phyloP scores from a whole-genome alignment of 2,888 invertebrate genomes.

The Papilio elwesi region DNA sequence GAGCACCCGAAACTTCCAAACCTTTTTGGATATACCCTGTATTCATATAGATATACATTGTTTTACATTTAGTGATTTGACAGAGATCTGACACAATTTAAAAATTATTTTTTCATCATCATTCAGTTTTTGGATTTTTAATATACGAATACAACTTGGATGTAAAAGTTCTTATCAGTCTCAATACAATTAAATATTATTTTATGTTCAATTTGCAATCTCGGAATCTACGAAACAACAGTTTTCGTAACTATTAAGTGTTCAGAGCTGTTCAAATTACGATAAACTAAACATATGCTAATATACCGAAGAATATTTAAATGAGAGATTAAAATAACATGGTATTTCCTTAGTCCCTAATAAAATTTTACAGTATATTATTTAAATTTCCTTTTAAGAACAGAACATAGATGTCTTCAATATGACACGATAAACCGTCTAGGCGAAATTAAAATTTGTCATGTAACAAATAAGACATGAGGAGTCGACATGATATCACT shows the following conservation, averaged over 20 bases:
- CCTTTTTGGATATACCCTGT: constrained; percentile 27
- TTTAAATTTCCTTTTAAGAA: neutral
- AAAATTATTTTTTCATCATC: neutral
- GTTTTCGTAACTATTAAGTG: too few species aligned
- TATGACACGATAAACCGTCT: neutral
- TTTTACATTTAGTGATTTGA: neutral
- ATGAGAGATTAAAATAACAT: neutral
- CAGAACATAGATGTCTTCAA: neutral
- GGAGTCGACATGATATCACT: neutral
- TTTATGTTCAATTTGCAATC: neutral
- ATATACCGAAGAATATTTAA: too few species aligned
- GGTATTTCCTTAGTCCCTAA: neutral
- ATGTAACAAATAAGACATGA: neutral
- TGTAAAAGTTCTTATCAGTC: neutral
- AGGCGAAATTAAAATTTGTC: neutral
- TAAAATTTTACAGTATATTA: neutral
- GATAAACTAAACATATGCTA: too few species aligned
- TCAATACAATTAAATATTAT: neutral
- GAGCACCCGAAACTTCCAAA: neutral
- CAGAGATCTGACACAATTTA: constrained; percentile 10
- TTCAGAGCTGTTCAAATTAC: too few species aligned
- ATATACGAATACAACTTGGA: neutral
- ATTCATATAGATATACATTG: neutral
- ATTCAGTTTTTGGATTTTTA: neutral
- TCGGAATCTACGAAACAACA: neutral